Percentiles rank a stretch among this genome's conserved stretches.
Conservation (phyloP, 1,140 invertebrate genomes). For the Dinothrombium tinctorium region DNA sequence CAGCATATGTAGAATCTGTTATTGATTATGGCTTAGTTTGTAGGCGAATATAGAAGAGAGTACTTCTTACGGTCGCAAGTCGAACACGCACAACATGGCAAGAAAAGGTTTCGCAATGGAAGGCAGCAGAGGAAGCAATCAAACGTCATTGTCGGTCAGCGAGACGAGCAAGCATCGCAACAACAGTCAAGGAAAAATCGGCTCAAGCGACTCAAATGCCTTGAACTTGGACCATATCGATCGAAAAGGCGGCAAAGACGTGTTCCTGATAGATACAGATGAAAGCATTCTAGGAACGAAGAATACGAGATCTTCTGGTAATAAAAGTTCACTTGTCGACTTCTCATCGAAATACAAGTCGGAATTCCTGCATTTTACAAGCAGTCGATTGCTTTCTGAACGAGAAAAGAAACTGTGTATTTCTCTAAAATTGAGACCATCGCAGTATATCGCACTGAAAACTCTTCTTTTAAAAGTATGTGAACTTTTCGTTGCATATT, state of each 20-base stretch:
- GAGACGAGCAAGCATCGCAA: not conserved
- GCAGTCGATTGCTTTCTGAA: not conserved
- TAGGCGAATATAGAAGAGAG: not conserved
- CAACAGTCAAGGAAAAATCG: not conserved
- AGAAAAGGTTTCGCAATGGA: not conserved
- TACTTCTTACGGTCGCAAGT: constrained; percentile 3
- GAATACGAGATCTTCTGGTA: not conserved
- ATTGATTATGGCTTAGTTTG: constrained; percentile 3
- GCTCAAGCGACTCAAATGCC: not conserved
- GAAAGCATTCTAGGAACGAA: not conserved
- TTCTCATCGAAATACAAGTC: not conserved
- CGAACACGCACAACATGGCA: not conserved
- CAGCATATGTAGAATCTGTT: not conserved
- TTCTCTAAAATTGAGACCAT: constrained; percentile 27
- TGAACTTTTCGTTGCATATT: too few species aligned
- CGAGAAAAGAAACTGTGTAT: constrained; percentile 23
- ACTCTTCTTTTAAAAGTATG: constrained; percentile 25
- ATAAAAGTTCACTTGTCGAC: not conserved
- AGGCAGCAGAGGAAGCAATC: not conserved
- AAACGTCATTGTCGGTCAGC: not conserved
- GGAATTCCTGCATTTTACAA: not conserved
- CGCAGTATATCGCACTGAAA: constrained; percentile 31
- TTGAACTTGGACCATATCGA: not conserved
- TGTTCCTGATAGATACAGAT: not conserved
- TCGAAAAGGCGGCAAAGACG: constrained; percentile 3